Evolutionary conservation across 2,888 invertebrate genomes (phyloP), one percentile per base, ranked within the genome.

Genomic region (Heliconius erato): DNA sequence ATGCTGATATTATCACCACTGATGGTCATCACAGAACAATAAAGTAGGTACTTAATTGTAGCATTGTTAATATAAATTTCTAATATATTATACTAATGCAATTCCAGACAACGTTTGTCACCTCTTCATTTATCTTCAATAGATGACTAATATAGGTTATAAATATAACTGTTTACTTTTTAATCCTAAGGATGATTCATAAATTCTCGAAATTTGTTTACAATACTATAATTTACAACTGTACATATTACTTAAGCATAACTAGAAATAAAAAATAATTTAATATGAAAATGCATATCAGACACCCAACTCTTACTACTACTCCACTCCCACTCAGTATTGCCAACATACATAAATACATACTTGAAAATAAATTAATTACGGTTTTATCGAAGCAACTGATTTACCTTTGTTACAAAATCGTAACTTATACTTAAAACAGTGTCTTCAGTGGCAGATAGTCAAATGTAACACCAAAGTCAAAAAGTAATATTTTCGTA

Each of bases 81-180:
- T 81, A 84, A 76, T 76, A 63, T 76, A 83, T 84, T 80, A 83
- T 82, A 86, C 82, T 85, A 85, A 84, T 84, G 80, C 89, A 88
- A 90, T 89, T 90, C 88, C 87, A 88, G 76, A 76, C 35, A 89
- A 91, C 90, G 91, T 90, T 90, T 91, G 91, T 91, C 92, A 91
- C 88, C 91, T 90, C 88, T 90, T 88, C 89, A 89, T 90, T 90
- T 89, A 91, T 88, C 89, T 89, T 86, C 83, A 85, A 86, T 88
- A 85, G 88, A 88, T 88, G 90, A 92, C 91, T 90, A 91, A 91
- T 90, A 90, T 92, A 94, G 95, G 95, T 95, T 94, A 95, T 92
- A 92, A 94, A 93, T 92, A 93, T 92, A 92, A 91, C 89, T 83
- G 74, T 79, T 83, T 83, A 83, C 74, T 78, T 69, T 59, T 67